phyloP scores from a whole-genome alignment of 2,888 invertebrate genomes.

The Drosophila multiciliata region DNA sequence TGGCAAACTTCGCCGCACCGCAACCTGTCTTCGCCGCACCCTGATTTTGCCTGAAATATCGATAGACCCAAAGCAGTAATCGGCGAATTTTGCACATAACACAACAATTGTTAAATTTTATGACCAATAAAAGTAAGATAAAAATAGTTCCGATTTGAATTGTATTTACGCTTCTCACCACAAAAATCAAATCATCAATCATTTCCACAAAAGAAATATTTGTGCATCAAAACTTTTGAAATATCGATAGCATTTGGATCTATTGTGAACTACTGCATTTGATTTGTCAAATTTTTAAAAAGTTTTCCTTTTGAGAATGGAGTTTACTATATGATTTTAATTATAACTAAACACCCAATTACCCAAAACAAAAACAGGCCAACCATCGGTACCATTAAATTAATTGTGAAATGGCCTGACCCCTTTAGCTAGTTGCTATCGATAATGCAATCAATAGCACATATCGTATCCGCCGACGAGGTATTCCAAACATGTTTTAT shows the following conservation, averaged over 20 bases:
- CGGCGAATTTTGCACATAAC: neutral
- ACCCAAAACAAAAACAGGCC: neutral
- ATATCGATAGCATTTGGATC: neutral
- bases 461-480: slow-evolving; percentile 12
- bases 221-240: neutral
- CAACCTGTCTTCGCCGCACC: slow-evolving; percentile 32
- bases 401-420: neutral
- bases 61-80: neutral
- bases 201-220: too few relatives aligned
- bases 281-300: neutral
- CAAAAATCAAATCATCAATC: too few relatives aligned
- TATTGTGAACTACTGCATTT: neutral
- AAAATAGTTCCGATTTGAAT: neutral
- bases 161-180: neutral
- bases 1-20: slow-evolving; percentile 33
- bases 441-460: slow-evolving; percentile 20
- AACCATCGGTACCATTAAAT: neutral
- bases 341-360: neutral
- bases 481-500: slow-evolving; percentile 50
- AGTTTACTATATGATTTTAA: neutral
- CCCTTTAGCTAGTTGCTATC: neutral
- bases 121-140: too few relatives aligned
- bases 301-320: neutral
- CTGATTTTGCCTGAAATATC: slow-evolving; percentile 9
- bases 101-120: neutral